A percentile compares a stretch with the other conserved stretches of the same genome.
Evolutionary conservation across 2,888 invertebrate genomes (phyloP).

Genomic region (Cerceris rybyensis): DNA sequence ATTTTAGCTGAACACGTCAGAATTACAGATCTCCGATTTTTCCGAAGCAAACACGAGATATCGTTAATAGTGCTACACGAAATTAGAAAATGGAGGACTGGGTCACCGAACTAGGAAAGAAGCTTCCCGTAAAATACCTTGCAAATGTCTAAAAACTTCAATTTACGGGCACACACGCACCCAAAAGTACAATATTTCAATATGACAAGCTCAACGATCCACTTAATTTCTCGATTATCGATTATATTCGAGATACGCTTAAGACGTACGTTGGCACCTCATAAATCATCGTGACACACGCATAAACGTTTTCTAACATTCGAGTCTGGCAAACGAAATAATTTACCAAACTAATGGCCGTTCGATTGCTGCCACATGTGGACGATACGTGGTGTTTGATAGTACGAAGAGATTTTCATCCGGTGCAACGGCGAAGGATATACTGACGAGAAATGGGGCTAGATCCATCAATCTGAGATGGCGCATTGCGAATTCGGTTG

Average conservation of each 20-base stretch:
- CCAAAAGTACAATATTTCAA: not conserved
- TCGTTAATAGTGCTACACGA: too few relatives aligned
- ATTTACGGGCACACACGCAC: too few relatives aligned
- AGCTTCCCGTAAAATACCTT: too few relatives aligned
- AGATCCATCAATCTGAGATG: constrained; percentile 70
- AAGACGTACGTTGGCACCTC: constrained; percentile 26
- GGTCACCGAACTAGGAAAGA: too few relatives aligned
- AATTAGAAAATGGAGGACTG: too few relatives aligned
- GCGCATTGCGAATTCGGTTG: constrained; percentile 68
- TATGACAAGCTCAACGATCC: constrained; percentile 2
- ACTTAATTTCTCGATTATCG: constrained; percentile 42
- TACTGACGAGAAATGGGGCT: constrained; percentile 51
- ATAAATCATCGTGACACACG: constrained; percentile 67
- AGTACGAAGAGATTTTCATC: constrained; percentile 53
- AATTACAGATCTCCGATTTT: too few relatives aligned
- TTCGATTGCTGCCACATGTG: constrained; percentile 48
- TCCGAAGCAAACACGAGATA: too few relatives aligned
- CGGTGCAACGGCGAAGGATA: constrained; percentile 52
- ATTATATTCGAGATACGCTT: constrained; percentile 31
- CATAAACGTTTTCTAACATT: constrained; percentile 66
- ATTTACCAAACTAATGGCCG: constrained; percentile 66
- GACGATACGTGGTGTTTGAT: constrained; percentile 30
- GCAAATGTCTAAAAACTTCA: too few relatives aligned
- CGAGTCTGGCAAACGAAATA: constrained; percentile 60
- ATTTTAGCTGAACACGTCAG: too few relatives aligned